Percentiles rank a stretch among this genome's conserved stretches.
These are phyloP conservation scores for Physeter macrocephalus DNA, from an alignment of 2,113 vertebrate species.

Conservation along the genomic window DNA sequence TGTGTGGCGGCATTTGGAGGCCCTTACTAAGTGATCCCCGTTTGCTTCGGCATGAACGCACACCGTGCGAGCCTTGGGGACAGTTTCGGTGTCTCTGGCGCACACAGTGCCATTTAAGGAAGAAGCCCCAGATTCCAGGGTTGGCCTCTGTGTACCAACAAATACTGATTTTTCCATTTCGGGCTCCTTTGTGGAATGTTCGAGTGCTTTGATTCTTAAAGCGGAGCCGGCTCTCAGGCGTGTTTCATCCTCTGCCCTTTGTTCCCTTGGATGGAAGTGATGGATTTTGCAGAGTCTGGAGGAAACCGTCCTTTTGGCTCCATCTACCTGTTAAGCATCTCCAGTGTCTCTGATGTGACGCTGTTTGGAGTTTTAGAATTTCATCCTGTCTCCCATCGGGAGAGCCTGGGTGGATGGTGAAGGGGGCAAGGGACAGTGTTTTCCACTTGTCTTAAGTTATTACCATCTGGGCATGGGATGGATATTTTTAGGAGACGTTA, in stretches of 20 bases:
- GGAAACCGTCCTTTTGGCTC: neutral
- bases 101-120: neutral
- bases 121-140: neutral
- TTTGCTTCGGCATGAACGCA: neutral
- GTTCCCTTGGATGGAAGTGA: neutral
- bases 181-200: conserved; percentile 17
- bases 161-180: neutral
- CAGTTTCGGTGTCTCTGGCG: neutral
- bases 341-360: neutral
- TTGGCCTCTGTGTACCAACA: neutral
- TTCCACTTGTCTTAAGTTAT: neutral
- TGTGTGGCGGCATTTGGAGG: conserved; percentile 31
- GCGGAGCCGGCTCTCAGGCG: neutral
- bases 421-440: neutral
- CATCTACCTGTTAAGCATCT: neutral
- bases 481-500: neutral
- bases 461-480: neutral
- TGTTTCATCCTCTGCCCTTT: neutral
- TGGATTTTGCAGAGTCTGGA: neutral
- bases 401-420: neutral
- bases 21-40: neutral
- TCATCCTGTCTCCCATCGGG: neutral
- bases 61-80: neutral
- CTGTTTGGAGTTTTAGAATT: neutral
- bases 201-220: conserved; percentile 29